Percentiles rank a stretch among this genome's conserved stretches.
These are phyloP conservation scores for Dugesia japonica DNA, from an alignment of 2,888 invertebrate genomes.

Conservation along the genomic window DNA sequence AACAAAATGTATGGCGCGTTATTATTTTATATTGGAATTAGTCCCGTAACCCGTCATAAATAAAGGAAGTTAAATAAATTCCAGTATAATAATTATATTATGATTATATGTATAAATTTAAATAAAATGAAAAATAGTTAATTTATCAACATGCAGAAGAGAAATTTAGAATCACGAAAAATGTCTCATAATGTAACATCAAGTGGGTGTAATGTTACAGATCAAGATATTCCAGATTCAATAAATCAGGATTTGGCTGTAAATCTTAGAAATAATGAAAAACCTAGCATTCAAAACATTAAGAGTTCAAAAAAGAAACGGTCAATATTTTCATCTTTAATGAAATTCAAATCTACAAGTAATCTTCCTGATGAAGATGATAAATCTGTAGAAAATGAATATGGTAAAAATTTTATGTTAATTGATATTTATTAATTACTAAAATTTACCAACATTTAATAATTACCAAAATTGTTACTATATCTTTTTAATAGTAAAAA, in stretches of 20 bases:
- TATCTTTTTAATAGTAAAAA: too few relatives aligned
- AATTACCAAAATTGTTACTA: too few relatives aligned
- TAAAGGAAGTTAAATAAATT: too few relatives aligned
- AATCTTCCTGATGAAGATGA: not conserved
- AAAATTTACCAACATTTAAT: not conserved
- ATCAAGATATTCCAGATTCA: not conserved
- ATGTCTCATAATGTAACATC: not conserved
- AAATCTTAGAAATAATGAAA: not conserved
- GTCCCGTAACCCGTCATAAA: too few relatives aligned
- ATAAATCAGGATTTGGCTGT: not conserved
- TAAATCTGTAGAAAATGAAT: not conserved
- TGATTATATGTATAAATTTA: too few relatives aligned
- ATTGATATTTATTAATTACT: not conserved
- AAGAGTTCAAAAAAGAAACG: not conserved
- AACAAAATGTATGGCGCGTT: too few relatives aligned
- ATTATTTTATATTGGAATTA: too few relatives aligned
- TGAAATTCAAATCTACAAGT: not conserved
- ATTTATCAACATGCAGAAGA: too few relatives aligned
- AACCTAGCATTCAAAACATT: not conserved
- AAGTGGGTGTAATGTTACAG: not conserved
- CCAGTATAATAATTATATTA: too few relatives aligned
- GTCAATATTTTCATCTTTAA: not conserved
- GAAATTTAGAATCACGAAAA: not conserved
- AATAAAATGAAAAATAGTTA: too few relatives aligned
- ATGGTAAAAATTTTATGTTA: not conserved